Evolutionary conservation across 1,140 invertebrate genomes (phyloP), one percentile per base, ranked within the genome.

Genomic region (Stegodyphus dumicola): DNA sequence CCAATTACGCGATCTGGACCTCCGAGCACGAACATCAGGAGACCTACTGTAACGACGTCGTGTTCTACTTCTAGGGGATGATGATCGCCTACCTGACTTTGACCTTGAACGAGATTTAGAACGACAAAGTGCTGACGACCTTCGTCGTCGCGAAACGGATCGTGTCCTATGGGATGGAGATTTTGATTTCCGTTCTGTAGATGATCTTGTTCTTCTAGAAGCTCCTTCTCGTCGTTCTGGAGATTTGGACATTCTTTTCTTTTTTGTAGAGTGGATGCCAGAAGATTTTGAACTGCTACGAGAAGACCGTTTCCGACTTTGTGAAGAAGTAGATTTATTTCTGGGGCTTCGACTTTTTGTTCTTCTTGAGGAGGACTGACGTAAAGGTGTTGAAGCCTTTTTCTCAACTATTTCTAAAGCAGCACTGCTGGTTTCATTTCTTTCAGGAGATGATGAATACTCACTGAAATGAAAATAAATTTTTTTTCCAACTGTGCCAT

Each of bases 31-130:
- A 3, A 7, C n/a, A 17, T 53, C 51, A 5, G 51, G 49, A 7
- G 77, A 79, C 33, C 67, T 69, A 1, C 64, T 67, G 13, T 49
- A 10, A 7, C 77, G 17, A n/a, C 49, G 9, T 6, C 64, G 65
- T 6, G 15, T 52, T 6, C 64, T 49, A 33, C 77, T 53, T 53
- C 66, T 67, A 49, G 70, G 11, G 2, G 77, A 33, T 15, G 66
- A 54, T 2, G 77, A 79, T 51, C 77, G 77, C 11, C 52, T 5
- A 48, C 7, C 54, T 13, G 77, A 79, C 15, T n/a, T 13, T 7
- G 65, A 67, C 17, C 67, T 70, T 2, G 64, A 17, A 7, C 65
- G 65, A 13, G 79, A 56, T 54, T 73, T 64, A 53, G 70, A 76
- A 9, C 51, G 48, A 52, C 79, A 7, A n/a, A 7, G 10, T 49